Evolutionary conservation across 2,113 vertebrate species (phyloP), one percentile per base, ranked within the genome.

Genomic region (Ornithorhynchus anatinus): DNA sequence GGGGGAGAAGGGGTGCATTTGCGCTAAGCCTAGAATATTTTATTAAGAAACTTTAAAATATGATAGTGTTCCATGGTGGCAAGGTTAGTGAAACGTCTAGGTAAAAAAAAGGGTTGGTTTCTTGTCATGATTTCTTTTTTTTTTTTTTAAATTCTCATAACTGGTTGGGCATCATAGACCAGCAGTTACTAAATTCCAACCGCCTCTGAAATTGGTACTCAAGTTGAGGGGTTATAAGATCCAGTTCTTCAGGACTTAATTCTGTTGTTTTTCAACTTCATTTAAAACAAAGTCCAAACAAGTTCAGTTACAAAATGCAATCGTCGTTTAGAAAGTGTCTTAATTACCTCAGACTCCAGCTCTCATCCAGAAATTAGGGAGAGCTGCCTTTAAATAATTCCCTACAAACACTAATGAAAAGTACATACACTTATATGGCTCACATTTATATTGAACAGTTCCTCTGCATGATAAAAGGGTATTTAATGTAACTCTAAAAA

Each of bases 371-470:
- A 75, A 70, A 20, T 82, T 78, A 60, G 17, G 56, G 29, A 80
- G 64, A 78, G 54, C 48, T 78, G 76, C n/a, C 64, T 73, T 80
- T 75, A 72, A 72, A 70, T 47, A 84, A 53, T 43, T 52, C 84
- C 72, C 67, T 78, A 58, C 82, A 63, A 70, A 51, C 71, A 87
- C 32, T 57, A 68, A 15, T 81, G 62, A 59, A 76, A 76, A 73
- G 40, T 76, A 53, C 53, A 78, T 80, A 81, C 78, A 87, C 79
- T 87, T 87, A 44, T 87, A 85, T 81, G 31, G 47, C 7, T 81
- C 77, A 69, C 72, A 86, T 67, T 87, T 85, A 83, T 85, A 79
- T 81, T 84, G 69, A 59, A 67, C 62, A 63, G 36, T 6, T 32
- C 44, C 10, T 53, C 25, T 66, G 72, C 63, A 81, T 84, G 67